These are phyloP conservation scores for Acromyrmex heyeri DNA, from an alignment of 1,140 invertebrate species.

Conservation along the genomic window DNA sequence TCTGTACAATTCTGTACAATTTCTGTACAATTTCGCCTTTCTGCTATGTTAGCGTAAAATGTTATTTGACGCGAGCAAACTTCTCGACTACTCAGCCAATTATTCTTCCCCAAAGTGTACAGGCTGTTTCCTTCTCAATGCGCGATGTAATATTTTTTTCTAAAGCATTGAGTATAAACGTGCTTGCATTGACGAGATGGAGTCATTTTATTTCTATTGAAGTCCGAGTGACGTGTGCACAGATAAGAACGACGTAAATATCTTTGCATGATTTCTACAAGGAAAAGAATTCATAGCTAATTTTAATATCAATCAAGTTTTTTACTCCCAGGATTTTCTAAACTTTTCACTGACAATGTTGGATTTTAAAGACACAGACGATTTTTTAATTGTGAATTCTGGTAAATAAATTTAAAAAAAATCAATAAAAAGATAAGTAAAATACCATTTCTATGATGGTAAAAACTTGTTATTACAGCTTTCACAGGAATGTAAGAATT, in stretches of 20 bases:
- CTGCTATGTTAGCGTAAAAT: conserved; percentile 16
- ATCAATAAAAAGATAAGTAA: no score
- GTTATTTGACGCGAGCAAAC: conserved; percentile 53
- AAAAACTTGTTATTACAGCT: no score
- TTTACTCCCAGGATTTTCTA: neutral
- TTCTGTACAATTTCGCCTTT: conserved; percentile 42
- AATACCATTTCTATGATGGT: no score
- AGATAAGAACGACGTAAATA: conserved; percentile 21
- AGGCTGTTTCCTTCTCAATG: neutral
- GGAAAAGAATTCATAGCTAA: neutral
- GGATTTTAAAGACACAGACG: no score
- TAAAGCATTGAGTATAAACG: neutral
- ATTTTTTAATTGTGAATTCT: no score
- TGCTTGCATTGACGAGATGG: neutral
- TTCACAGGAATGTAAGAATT: no score
- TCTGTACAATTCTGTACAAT: conserved; percentile 59
- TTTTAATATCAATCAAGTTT: neutral
- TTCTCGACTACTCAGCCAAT: conserved; percentile 46
- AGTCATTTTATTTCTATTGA: neutral
- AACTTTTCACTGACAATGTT: no score
- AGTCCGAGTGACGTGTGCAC: neutral
- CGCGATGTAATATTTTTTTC: neutral
- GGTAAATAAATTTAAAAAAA: no score
- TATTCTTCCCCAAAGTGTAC: neutral
- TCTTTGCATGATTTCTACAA: neutral